Evolutionary conservation across 2,797 vertebrate genomes (phyloP).

Genomic region (Podargus strigoides): DNA sequence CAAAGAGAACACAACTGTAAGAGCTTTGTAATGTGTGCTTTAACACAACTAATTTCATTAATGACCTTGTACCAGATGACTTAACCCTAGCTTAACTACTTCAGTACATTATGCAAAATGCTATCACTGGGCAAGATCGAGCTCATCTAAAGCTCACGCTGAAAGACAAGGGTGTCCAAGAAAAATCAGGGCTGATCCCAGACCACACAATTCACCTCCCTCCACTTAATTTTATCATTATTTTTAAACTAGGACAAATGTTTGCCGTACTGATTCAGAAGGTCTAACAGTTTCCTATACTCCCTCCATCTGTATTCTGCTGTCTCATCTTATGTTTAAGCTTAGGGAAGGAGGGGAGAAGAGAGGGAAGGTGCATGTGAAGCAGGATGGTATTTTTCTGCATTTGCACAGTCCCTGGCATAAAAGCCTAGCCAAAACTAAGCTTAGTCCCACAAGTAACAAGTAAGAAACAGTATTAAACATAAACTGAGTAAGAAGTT

Average conservation of each 20-base stretch:
- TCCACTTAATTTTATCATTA: not conserved
- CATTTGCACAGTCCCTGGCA: not conserved
- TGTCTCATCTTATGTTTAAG: not conserved
- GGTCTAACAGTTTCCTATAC: not conserved
- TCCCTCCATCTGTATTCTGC: not conserved
- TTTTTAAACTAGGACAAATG: not conserved
- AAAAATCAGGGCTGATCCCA: not conserved
- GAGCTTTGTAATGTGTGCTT: not conserved
- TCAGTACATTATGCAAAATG: not conserved
- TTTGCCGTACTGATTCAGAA: not conserved
- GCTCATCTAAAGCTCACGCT: not conserved
- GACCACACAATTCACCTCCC: not conserved
- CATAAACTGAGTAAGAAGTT: not conserved
- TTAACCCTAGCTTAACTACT: not conserved
- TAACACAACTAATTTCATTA: not conserved
- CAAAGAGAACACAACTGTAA: not conserved
- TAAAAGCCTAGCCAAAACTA: not conserved
- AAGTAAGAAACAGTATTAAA: not conserved
- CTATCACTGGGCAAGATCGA: not conserved
- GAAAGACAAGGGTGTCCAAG: not conserved
- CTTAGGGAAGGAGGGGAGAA: not conserved
- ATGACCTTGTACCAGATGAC: not conserved
- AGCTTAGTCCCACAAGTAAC: not conserved
- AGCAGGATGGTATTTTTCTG: not conserved
- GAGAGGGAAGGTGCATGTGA: not conserved